A percentile compares a stretch with the other conserved stretches of the same genome.
phyloP scores from a whole-genome alignment of 2,797 vertebrate genomes.

The Macrochelys suwanniensis region DNA sequence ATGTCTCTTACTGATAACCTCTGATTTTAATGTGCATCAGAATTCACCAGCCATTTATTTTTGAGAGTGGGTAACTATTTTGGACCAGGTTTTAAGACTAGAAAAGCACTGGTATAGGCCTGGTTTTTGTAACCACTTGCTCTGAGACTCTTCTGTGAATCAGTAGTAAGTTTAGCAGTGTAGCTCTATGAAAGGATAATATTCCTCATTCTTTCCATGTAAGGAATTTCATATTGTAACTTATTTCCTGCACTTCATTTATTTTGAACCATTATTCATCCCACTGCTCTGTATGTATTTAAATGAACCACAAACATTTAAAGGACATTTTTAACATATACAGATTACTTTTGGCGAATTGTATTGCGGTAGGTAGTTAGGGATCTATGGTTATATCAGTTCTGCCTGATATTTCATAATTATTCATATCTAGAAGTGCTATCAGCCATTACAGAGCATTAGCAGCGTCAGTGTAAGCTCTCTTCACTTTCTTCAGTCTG shows the following conservation, averaged over 20 bases:
- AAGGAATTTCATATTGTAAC: conserved; percentile 11
- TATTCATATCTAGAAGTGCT: conserved; percentile 50
- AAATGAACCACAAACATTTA: conserved; percentile 52
- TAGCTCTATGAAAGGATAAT: not conserved
- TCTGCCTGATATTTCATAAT: conserved; percentile 60
- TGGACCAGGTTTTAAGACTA: not conserved
- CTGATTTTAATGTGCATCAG: not conserved
- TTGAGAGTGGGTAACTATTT: conserved; percentile 5
- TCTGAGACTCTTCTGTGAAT: conserved; percentile 33
- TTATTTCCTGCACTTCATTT: conserved; percentile 11
- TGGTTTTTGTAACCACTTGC: not conserved
- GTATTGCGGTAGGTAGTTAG: not conserved
- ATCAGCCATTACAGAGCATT: conserved; percentile 25
- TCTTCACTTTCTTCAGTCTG: conserved; percentile 75
- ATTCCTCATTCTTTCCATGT: not conserved
- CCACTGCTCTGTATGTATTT: not conserved
- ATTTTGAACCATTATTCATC: conserved; percentile 22
- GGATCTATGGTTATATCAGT: conserved; percentile 20
- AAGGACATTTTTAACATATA: conserved; percentile 23
- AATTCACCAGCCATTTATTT: conserved; percentile 2
- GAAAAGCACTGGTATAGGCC: not conserved
- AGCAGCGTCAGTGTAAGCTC: conserved; percentile 64
- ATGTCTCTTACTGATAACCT: not conserved
- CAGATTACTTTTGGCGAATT: conserved; percentile 7
- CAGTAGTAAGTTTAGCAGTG: conserved; percentile 12